phyloP scores from a whole-genome alignment of 2,797 vertebrate species.

The Chaetodon trifasciatus region DNA sequence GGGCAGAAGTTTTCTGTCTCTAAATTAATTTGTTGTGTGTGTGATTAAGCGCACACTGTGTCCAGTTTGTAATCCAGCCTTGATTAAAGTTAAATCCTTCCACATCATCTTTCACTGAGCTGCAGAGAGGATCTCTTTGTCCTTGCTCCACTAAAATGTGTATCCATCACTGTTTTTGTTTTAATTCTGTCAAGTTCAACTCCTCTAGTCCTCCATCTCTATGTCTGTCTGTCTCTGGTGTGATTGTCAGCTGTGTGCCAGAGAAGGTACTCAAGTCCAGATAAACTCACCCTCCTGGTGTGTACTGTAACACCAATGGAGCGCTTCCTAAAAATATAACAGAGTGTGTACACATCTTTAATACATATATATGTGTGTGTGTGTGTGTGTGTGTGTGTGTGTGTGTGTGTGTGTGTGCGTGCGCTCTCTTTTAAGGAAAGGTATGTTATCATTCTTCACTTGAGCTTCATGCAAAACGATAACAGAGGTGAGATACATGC shows the following conservation, averaged over 20 bases:
- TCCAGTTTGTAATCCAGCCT: no score
- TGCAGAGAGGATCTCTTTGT: no score
- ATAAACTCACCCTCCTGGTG: slow-evolving; percentile 51
- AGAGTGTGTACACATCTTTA: slow-evolving; percentile 23
- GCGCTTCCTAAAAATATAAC: slow-evolving; percentile 60
- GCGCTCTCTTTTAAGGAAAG: slow-evolving; percentile 63
- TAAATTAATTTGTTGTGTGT: no score
- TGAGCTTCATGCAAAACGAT: slow-evolving; percentile 58
- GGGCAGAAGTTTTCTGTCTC: no score
- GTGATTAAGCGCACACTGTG: no score
- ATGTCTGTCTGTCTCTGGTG: neutral
- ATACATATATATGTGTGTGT: slow-evolving; percentile 19
- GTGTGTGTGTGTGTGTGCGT: slow-evolving; percentile 38
- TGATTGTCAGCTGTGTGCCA: slow-evolving; percentile 38
- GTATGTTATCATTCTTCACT: slow-evolving; percentile 63
- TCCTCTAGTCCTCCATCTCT: no score
- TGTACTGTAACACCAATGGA: slow-evolving; percentile 46
- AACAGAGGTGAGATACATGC: slow-evolving; percentile 66
- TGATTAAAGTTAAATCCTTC: no score
- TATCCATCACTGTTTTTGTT: no score
- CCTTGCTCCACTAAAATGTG: no score
- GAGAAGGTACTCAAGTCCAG: slow-evolving; percentile 43
- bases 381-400: slow-evolving; percentile 37
- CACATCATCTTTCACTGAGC: no score
- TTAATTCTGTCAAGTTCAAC: no score